Conservation (phyloP, 1,140 invertebrate genomes). For the Trachelipus rathkii region DNA sequence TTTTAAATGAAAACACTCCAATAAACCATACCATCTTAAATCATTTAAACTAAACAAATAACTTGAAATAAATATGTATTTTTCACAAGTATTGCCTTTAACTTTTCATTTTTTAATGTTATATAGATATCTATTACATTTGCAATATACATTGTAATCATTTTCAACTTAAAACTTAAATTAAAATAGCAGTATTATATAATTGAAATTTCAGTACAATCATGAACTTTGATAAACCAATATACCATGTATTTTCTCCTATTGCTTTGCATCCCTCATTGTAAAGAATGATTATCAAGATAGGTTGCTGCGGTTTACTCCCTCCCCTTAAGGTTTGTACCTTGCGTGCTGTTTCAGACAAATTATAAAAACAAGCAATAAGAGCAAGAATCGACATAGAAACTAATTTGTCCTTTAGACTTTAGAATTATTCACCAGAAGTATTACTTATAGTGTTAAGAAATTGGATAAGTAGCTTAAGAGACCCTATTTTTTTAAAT, state of each 20-base stretch:
- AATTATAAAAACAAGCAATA: not conserved
- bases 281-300: not conserved
- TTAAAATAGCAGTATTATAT: too few relatives aligned
- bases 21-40: too few relatives aligned
- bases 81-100: too few relatives aligned
- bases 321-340: not conserved
- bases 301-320: not conserved
- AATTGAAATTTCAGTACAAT: too few relatives aligned
- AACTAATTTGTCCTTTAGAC: not conserved
- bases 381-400: not conserved
- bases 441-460: not conserved
- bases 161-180: too few relatives aligned
- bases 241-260: conserved; percentile 1
- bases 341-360: not conserved
- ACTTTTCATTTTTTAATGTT: too few relatives aligned
- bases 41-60: too few relatives aligned
- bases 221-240: conserved; percentile 1
- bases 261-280: not conserved
- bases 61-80: too few relatives aligned
- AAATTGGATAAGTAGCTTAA: not conserved
- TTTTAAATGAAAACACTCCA: too few relatives aligned
- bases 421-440: not conserved
- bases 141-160: too few relatives aligned
- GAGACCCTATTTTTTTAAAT: not conserved
- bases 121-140: too few relatives aligned